Evolutionary conservation across 2,888 invertebrate species (phyloP).

Genomic region (Dorcus parallelipipedus): DNA sequence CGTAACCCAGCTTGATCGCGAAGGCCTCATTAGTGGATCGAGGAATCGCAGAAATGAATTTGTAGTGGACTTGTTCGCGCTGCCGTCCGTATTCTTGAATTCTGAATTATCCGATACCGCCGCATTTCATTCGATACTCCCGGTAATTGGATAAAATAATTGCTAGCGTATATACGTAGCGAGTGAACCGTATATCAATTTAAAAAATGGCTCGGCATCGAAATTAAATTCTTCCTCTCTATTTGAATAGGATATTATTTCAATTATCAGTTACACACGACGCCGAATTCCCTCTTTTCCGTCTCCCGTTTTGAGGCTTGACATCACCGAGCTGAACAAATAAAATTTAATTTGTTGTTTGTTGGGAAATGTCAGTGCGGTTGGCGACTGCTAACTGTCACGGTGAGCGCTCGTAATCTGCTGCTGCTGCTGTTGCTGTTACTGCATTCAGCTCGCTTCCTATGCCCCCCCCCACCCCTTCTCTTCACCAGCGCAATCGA

Average conservation of each 20-base stretch:
- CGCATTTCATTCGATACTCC: constrained; percentile 38
- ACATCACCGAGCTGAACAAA: constrained; percentile 26
- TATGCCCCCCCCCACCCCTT: neutral
- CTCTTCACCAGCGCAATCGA: constrained; percentile 24
- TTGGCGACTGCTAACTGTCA: constrained; percentile 28
- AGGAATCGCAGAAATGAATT: constrained; percentile 29
- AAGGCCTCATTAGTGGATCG: constrained; percentile 26
- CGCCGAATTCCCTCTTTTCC: neutral
- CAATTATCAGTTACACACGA: constrained; percentile 34
- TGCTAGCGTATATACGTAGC: constrained; percentile 32
- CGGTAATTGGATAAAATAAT: constrained; percentile 45
- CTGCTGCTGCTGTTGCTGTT: constrained; percentile 1
- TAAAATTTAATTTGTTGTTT: constrained; percentile 33
- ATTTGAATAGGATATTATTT: constrained; percentile 40
- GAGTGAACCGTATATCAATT: constrained; percentile 35
- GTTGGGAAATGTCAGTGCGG: constrained; percentile 26
- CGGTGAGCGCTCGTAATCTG: constrained; percentile 24
- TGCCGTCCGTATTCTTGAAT: constrained; percentile 32
- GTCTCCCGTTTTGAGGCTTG: constrained; percentile 9
- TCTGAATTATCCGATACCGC: constrained; percentile 37
- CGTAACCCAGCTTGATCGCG: constrained; percentile 5
- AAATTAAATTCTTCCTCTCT: constrained; percentile 42
- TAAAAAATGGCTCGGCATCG: constrained; percentile 27
- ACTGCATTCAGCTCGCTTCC: constrained; percentile 11
- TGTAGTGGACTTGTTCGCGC: constrained; percentile 32